A percentile compares a stretch with the other conserved stretches of the same genome.
These are phyloP conservation scores for Leucoptera coffeella DNA, from an alignment of 2,888 invertebrate genomes.

Conservation along the genomic window DNA sequence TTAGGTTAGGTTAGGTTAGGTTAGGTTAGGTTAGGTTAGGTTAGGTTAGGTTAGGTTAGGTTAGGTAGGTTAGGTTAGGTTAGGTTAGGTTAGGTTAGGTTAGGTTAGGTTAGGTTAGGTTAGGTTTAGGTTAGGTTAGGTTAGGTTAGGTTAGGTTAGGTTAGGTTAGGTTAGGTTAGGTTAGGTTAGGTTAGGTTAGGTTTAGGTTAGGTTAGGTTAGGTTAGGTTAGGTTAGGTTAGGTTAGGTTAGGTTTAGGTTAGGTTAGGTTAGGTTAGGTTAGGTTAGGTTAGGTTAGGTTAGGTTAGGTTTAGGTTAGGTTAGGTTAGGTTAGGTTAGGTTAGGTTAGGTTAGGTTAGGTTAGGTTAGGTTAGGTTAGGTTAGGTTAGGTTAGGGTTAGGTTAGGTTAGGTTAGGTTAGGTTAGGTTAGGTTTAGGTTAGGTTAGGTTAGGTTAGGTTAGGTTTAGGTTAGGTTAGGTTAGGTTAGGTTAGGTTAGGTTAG, in stretches of 20 bases:
- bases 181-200: constrained; percentile 3
- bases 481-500: constrained; percentile 4
- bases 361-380: constrained; percentile 4
- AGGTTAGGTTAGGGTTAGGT: constrained; percentile 4
- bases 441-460: constrained; percentile 1
- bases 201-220: constrained; percentile 3
- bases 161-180: constrained; percentile 4
- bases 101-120: constrained; percentile 4
- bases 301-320: constrained; percentile 2
- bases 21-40: constrained; percentile 5
- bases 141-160: constrained; percentile 4
- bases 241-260: constrained; percentile 2
- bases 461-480: constrained; percentile 4
- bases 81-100: constrained; percentile 4
- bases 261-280: constrained; percentile 1
- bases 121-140: constrained; percentile 3
- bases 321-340: constrained; percentile 2
- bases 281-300: constrained; percentile 2
- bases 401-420: constrained; percentile 3
- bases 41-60: constrained; percentile 3
- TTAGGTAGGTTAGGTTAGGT: constrained; percentile 3
- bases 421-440: constrained; percentile 4
- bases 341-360: constrained; percentile 4
- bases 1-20: constrained; percentile 4
- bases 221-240: constrained; percentile 2